phyloP scores from a whole-genome alignment of 2,113 vertebrate species.

The Hypocryptadius cinnamomeus region DNA sequence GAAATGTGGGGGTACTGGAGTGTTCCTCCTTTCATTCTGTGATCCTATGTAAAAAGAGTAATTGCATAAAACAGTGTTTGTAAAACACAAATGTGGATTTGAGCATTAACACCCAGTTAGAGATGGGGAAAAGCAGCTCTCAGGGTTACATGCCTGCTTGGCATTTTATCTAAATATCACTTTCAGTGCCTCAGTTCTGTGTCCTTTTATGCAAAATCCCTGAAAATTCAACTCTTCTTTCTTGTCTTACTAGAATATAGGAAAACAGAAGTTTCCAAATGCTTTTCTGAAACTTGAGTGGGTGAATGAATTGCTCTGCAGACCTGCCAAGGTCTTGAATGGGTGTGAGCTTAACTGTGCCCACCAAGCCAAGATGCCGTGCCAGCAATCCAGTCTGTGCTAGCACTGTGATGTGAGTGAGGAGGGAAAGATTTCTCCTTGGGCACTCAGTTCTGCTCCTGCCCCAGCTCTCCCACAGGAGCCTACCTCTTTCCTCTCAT shows the following conservation, averaged over 20 bases:
- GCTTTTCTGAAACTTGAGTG: background rate
- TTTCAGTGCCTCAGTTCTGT: background rate
- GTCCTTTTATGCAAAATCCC: background rate
- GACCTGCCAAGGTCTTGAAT: background rate
- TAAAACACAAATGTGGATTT: background rate
- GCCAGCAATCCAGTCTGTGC: background rate
- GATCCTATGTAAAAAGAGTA: background rate
- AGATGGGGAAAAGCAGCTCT: background rate
- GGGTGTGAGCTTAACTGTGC: background rate
- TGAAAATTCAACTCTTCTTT: background rate
- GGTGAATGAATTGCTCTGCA: background rate
- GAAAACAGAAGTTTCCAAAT: background rate
- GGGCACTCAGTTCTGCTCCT: background rate
- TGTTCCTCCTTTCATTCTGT: background rate
- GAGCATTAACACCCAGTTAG: background rate
- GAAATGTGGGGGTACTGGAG: background rate
- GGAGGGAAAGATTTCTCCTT: background rate
- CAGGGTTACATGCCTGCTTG: background rate
- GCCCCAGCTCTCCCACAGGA: rapidly evolving
- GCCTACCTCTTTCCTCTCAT: background rate
- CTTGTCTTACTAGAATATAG: background rate
- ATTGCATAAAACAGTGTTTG: background rate
- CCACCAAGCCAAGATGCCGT: rapidly evolving
- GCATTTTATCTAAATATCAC: background rate
- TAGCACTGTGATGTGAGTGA: background rate